Percentiles rank a stretch among this genome's conserved stretches.
Evolutionary conservation across 2,888 invertebrate genomes (phyloP).

Genomic region (Dione juno): DNA sequence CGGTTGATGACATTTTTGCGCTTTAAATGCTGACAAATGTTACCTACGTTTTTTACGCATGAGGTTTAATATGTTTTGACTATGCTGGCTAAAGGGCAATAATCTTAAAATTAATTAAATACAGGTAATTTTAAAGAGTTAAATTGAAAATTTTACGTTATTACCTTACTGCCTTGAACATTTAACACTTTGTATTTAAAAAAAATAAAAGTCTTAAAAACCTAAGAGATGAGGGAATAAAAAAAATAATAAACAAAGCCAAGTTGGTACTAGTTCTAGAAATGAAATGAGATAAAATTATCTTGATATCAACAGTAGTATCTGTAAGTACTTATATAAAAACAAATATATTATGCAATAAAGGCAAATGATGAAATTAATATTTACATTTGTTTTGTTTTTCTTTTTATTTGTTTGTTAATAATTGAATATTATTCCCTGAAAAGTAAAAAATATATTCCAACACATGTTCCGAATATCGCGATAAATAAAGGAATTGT

Average conservation of each 20-base stretch:
- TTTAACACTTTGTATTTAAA: no score
- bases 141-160: no score
- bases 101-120: no score
- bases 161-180: no score
- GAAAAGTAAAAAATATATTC: no score
- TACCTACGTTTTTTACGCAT: background rate
- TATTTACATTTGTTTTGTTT: background rate
- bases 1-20: background rate
- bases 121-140: no score
- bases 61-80: no score
- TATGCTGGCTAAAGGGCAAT: no score
- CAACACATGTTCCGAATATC: no score
- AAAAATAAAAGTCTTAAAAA: no score
- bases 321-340: background rate
- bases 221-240: background rate
- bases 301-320: background rate
- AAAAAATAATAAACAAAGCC: background rate
- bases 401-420: background rate
- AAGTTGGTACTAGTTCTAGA: background rate
- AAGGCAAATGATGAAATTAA: background rate
- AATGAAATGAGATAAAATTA: slow-evolving; percentile 14
- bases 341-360: background rate
- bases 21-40: background rate
- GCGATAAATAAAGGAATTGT: no score
- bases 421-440: no score